Conservation (phyloP, 2,113 vertebrate species). For the Elachura formosa region DNA sequence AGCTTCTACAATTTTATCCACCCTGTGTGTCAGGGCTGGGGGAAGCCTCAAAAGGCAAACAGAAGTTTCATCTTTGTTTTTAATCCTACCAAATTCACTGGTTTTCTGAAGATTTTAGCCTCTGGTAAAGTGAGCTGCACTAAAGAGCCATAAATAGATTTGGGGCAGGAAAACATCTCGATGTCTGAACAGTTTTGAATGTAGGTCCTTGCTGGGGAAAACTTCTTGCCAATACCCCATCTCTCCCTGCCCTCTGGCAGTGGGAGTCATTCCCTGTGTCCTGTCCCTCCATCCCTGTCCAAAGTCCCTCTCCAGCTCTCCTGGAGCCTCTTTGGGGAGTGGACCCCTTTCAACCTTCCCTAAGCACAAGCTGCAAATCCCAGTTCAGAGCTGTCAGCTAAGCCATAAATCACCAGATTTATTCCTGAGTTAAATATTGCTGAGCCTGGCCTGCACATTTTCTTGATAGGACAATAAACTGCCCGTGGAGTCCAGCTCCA, state of each 20-base stretch:
- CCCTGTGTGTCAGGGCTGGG: neutral
- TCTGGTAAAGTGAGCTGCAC: neutral
- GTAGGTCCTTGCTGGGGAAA: accelerated
- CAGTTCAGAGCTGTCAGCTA: neutral
- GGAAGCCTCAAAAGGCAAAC: neutral
- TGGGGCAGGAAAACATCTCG: neutral
- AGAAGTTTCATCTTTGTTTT: neutral
- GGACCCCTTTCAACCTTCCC: neutral
- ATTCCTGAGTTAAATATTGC: neutral
- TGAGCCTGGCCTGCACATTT: neutral
- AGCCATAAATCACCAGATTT: slow-evolving; percentile 15
- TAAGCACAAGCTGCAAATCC: neutral
- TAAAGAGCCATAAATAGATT: neutral
- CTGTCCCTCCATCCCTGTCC: neutral
- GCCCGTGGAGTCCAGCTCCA: neutral
- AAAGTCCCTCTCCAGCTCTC: neutral
- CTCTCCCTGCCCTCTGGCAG: neutral
- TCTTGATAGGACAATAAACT: neutral
- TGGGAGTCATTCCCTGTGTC: neutral
- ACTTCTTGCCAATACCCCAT: neutral
- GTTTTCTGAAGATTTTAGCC: neutral
- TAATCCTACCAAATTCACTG: neutral
- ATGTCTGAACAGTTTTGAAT: neutral
- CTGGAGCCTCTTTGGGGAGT: neutral
- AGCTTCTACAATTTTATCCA: neutral